Base-by-base conservation (phyloP, 2,113 vertebrate species). In the Corythornis cristatus region DNA sequence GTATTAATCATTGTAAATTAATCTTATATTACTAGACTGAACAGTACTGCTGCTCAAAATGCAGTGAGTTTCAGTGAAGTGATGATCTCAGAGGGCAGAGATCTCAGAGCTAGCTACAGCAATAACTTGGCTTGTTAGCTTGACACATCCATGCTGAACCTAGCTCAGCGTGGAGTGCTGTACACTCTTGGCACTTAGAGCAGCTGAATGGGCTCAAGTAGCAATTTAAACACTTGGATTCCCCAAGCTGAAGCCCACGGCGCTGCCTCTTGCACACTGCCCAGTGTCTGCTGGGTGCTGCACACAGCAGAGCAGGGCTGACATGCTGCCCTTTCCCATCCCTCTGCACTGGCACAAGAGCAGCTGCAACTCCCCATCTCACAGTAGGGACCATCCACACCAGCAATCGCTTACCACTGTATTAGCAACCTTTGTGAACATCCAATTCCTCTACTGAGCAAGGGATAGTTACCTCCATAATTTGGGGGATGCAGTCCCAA, bases 1-100 rank as follows among this genome's bases (percentile, higher is more conserved):
- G 92, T 95, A 95, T 96, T 95, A 89, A 96, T 95, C 72, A 96
- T 57, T 60, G 93, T 83, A 95, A 96, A 96, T 96, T 95, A 93
- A 97, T 75, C 61, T 56, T 72, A 22, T 53, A 92, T 96, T 95
- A 95, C 97, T 90, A 83, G 66, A 93, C 40, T n/a, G 53, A 93
- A 56, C 53, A 65, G 82, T 51, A 62, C 37, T 33, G 70, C 86
- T 88, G 84, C 86, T 89, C 67, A 78, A 74, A 96, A 73, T 77
- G 79, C 95, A 93, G 80, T 31, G 70, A 86, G 70, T 42, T 87
- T 80, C 29, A 70, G 72, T 83, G 83, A 90, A 86, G 65, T 71
- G 77, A 80, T 86, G 90, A 94, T 37, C 37, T 37, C 37, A 37
- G 37, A 37, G 37, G 37, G 90, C 37, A 11, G 78, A 85, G 57